Evolutionary conservation across 2,113 vertebrate species (phyloP).

Genomic region (Damaliscus lunatus): DNA sequence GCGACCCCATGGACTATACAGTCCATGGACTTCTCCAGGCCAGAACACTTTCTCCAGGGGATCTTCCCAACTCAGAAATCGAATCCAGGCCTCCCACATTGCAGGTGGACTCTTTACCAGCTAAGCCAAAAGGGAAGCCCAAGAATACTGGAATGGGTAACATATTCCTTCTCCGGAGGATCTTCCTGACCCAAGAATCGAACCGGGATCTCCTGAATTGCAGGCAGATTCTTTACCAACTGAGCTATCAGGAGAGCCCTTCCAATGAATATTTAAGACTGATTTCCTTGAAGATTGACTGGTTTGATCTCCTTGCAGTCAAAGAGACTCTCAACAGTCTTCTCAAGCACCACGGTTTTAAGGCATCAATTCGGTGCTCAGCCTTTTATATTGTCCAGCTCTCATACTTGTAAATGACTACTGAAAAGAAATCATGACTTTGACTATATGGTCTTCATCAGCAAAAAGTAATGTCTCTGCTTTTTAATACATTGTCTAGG

Average conservation of each 20-base stretch:
- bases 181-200: background rate
- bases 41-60: background rate
- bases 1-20: background rate
- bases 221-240: background rate
- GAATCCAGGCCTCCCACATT: background rate
- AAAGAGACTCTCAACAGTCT: background rate
- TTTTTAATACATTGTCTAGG: background rate
- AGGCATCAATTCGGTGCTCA: accelerated
- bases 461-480: background rate
- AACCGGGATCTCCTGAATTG: background rate
- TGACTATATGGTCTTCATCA: background rate
- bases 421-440: background rate
- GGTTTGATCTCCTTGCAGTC: background rate
- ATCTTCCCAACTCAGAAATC: background rate
- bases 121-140: background rate
- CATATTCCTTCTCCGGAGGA: background rate
- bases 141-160: background rate
- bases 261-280: background rate
- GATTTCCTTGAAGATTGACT: background rate
- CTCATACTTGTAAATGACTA: background rate
- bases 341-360: background rate
- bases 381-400: background rate
- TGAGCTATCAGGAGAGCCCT: background rate
- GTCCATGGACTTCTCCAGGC: background rate
- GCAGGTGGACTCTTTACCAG: background rate